Base-by-base conservation (phyloP, 1,140 invertebrate species). In the Drosophila funebris region DNA sequence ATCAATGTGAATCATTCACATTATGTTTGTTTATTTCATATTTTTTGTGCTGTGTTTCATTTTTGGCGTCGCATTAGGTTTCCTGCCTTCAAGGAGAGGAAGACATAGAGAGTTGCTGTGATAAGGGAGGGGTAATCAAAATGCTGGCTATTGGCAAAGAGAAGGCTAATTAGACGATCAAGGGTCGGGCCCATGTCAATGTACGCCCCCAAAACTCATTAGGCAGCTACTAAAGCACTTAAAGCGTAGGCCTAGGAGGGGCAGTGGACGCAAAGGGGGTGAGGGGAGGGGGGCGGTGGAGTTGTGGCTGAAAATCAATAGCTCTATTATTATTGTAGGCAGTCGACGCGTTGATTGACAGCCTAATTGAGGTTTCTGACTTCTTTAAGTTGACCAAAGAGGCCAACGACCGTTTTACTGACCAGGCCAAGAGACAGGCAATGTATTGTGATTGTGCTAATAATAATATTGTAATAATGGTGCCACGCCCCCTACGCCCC, bases 351-450 rank as follows among this genome's bases (percentile, higher is more conserved):
- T 79, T 87, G 83, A 87, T 87, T 87, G 83, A 87, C 83, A 88
- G 78, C 83, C 75, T 73, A 87, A 88, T 87, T 87, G 83, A 88
- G 83, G 83, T 83, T 88, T 71, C 69, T 68, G 73, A 83, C 79
- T 87, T 76, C 44, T 72, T 77, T 39, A 63, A 75, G 43, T 73
- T 56, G 61, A 13, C 29, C 46, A 36, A 29, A 11, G 18, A 52
- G 83, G 78, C 62, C 83, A 79, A 73, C 53, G 83, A 83, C 72
- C 83, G 75, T 36, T 81, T 76, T 54, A 36, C 37, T 36, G 18
- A 31, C 14, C 24, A 5, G 18, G 22, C 39, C 8, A 18, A 11
- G 43, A 24, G 39, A 27, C 27, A 22, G 16, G 8, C 16, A 29
- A 39, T 56, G 18, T 1, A 22, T 52, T 50, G 24, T 60, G 54